Evolutionary conservation across 2,888 invertebrate genomes (phyloP), one percentile per base, ranked within the genome.

Genomic region (Blera fallax): DNA sequence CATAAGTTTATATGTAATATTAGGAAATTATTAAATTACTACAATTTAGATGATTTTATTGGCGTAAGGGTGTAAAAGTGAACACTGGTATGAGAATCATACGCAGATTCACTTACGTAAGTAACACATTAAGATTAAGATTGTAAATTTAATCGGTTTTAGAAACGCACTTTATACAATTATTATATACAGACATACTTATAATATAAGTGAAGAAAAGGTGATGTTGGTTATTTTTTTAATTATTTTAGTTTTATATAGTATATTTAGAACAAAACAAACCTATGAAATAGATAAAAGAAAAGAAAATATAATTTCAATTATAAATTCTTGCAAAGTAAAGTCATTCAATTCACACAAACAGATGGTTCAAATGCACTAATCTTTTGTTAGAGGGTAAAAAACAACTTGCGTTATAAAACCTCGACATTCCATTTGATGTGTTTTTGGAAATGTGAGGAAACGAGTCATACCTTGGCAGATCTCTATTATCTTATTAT

Each of bases 151-250:
- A 88, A 87, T 88, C 84, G 83, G 88, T 88, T 82, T 87, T 87
- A 87, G 88, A 76, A 83, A 87, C 81, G 89, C 90, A 90, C 90
- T 89, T 89, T 89, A 88, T 88, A 89, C 88, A 89, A 89, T 89
- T 90, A 88, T 87, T 76, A 80, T 78, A 87, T 74, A 84, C 73
- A 84, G 79, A 87, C 60, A 85, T 85, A 82, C 74, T 77, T 85
- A 81, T 81, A 76, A 79, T 65, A 87, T 87, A 84, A 83, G 88
- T 88, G 87, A 72, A 45, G 69, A 70, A 88, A 73, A 78, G 62
- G 52, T 74, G 67, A 82, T 58, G 70, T 65, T 76, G 64, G 50
- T 77, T 69, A 58, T 37, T 62, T 76, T 82, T 70, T 64, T 29
- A 45, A 40, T 27, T 58, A 29, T 40, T 50, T 69, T 62, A 8